A percentile compares a stretch with the other conserved stretches of the same genome.
phyloP scores from a whole-genome alignment of 2,888 invertebrate species.

The Periphyllus acericola region DNA sequence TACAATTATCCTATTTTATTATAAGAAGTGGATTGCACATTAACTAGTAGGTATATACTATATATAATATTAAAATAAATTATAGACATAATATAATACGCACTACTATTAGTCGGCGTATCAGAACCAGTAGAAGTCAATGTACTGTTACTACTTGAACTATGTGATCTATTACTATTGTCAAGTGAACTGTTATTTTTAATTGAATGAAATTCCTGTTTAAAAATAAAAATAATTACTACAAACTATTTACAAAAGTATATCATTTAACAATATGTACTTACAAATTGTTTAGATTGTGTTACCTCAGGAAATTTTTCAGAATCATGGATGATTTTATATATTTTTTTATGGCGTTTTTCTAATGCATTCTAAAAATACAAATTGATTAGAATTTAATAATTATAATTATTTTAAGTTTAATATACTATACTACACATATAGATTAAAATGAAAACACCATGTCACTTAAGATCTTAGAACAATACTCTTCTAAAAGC shows the following conservation, averaged over 20 bases:
- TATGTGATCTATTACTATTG: constrained; percentile 42
- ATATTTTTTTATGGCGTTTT: constrained; percentile 55
- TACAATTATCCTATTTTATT: too few species aligned
- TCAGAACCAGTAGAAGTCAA: constrained; percentile 50
- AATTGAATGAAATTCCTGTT: constrained; percentile 44
- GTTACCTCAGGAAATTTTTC: constrained; percentile 18
- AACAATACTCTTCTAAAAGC: neutral
- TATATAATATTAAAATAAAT: too few species aligned
- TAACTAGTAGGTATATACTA: neutral
- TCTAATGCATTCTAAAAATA: constrained; percentile 45
- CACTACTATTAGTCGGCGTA: constrained; percentile 32
- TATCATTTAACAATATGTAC: neutral
- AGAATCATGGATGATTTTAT: constrained; percentile 52
- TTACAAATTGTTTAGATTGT: constrained; percentile 44
- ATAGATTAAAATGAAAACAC: neutral
- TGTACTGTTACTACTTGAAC: constrained; percentile 59
- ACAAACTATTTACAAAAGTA: neutral
- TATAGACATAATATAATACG: neutral
- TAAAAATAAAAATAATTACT: constrained; percentile 32
- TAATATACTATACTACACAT: neutral
- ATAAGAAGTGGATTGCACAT: too few species aligned
- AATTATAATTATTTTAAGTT: too few species aligned
- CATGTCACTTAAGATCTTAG: neutral
- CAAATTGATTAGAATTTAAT: neutral
- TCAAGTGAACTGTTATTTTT: constrained; percentile 33